Percentiles rank a stretch among this genome's conserved stretches.
phyloP scores from a whole-genome alignment of 2,113 vertebrate genomes.

The Varanus komodoensis region DNA sequence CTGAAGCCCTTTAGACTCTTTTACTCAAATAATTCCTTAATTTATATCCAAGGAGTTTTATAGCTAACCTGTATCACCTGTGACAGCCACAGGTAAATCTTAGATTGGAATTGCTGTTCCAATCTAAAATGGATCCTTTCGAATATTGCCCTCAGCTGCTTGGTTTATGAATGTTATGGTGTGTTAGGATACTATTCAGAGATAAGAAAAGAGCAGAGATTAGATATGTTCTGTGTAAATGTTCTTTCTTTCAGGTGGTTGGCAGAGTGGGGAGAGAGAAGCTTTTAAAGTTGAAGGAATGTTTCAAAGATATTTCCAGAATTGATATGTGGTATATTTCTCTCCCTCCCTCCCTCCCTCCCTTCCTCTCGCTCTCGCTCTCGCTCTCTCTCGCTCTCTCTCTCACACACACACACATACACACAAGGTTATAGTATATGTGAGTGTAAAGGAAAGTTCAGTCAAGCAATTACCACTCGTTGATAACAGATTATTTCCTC shows the following conservation, averaged over 20 bases:
- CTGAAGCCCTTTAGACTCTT: slow-evolving; percentile 43
- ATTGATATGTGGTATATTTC: slow-evolving; percentile 75
- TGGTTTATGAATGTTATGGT: slow-evolving; percentile 65
- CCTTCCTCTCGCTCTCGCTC: slow-evolving; percentile 50
- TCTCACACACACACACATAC: too few relatives aligned
- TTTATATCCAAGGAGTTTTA: slow-evolving; percentile 66
- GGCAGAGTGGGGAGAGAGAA: slow-evolving; percentile 55
- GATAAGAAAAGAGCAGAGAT: slow-evolving; percentile 77
- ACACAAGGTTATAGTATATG: slow-evolving; percentile 75
- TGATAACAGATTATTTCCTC: slow-evolving; percentile 82
- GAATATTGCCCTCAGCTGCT: slow-evolving; percentile 63
- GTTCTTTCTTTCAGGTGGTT: slow-evolving; percentile 62
- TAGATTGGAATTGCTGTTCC: slow-evolving; percentile 72
- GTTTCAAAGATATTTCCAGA: slow-evolving; percentile 61
- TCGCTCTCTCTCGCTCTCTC: slow-evolving; percentile 18
- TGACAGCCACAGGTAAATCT: slow-evolving; percentile 72
- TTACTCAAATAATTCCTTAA: slow-evolving; percentile 55
- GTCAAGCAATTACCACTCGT: slow-evolving; percentile 82
- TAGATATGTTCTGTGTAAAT: slow-evolving; percentile 72
- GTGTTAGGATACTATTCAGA: slow-evolving; percentile 60
- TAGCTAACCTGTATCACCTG: slow-evolving; percentile 57
- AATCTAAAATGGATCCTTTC: slow-evolving; percentile 72
- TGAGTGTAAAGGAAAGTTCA: slow-evolving; percentile 79
- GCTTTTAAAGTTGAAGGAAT: slow-evolving; percentile 75
- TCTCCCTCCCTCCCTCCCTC: slow-evolving; percentile 16